Percentiles rank a stretch among this genome's conserved stretches.
Evolutionary conservation across 23 tunicate genomes (phyloP).

Genomic region (Oikopleura albicans): DNA sequence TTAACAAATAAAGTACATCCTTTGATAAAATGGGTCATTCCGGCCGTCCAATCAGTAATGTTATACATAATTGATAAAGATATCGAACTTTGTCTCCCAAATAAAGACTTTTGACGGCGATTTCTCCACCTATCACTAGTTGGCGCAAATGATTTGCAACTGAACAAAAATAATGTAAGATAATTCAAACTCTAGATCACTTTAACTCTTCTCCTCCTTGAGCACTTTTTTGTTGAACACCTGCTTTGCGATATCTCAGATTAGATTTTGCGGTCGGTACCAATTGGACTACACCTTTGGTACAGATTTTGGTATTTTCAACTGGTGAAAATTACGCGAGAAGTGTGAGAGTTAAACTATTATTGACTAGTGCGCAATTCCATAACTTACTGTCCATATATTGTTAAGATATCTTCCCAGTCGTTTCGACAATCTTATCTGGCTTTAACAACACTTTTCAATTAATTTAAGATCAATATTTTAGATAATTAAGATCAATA

Average conservation of each 20-base stretch:
- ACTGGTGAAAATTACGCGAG: too few species aligned
- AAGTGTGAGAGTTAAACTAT: too few species aligned
- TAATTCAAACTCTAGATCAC: too few species aligned
- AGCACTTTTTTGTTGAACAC: too few species aligned
- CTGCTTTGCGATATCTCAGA: too few species aligned
- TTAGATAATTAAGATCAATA: too few species aligned
- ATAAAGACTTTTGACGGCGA: background rate
- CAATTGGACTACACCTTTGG: too few species aligned
- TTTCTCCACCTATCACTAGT: background rate
- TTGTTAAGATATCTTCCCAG: background rate
- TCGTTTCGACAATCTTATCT: background rate
- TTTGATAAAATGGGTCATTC: background rate
- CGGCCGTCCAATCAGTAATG: constrained; percentile 10
- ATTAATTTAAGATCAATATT: background rate
- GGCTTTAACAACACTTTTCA: too few species aligned
- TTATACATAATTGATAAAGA: background rate
- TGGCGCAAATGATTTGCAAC: background rate
- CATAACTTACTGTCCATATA: background rate
- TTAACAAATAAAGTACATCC: constrained; percentile 8
- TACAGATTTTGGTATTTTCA: too few species aligned
- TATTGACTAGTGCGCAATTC: too few species aligned
- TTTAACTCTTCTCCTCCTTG: too few species aligned
- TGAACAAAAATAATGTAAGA: background rate
- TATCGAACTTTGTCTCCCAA: constrained; percentile 9
- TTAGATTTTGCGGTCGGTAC: too few species aligned